Evolutionary conservation across 2,797 vertebrate genomes (phyloP).

Genomic region (Cyprinella venusta): DNA sequence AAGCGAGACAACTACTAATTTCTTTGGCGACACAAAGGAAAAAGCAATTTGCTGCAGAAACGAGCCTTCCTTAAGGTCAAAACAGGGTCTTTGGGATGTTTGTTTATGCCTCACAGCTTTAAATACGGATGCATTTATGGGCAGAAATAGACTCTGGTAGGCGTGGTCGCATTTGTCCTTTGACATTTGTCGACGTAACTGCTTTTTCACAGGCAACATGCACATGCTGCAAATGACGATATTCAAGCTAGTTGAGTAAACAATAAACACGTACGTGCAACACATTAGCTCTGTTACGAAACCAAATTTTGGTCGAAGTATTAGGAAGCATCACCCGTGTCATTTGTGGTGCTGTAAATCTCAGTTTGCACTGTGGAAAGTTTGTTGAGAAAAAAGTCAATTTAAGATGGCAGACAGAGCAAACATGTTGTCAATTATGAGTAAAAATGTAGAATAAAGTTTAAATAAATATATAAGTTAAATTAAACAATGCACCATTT

Average conservation of each 20-base stretch:
- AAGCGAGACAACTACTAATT: neutral
- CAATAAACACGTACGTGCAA: constrained; percentile 6
- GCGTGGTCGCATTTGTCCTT: constrained; percentile 58
- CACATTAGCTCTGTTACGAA: constrained; percentile 1
- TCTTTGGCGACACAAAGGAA: neutral
- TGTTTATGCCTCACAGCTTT: constrained; percentile 35
- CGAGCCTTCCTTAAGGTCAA: constrained; percentile 44
- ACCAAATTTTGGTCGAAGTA: neutral
- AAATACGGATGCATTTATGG: constrained; percentile 27
- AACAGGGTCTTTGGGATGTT: constrained; percentile 27
- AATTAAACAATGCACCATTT: neutral
- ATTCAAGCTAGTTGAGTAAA: constrained; percentile 24
- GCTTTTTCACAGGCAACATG: constrained; percentile 49
- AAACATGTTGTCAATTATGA: too few relatives aligned
- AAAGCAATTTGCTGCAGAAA: constrained; percentile 18
- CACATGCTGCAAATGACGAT: constrained; percentile 42
- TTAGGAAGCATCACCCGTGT: neutral
- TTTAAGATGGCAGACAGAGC: neutral
- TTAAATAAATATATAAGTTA: neutral
- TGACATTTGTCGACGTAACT: constrained; percentile 58
- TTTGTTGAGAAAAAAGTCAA: neutral
- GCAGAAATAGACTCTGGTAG: constrained; percentile 52
- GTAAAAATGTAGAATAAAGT: neutral
- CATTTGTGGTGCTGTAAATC: neutral
- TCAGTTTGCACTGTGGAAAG: neutral